Evolutionary conservation across 2,797 vertebrate genomes (phyloP), one percentile per base, ranked within the genome.

Genomic region (Salarias fasciatus): DNA sequence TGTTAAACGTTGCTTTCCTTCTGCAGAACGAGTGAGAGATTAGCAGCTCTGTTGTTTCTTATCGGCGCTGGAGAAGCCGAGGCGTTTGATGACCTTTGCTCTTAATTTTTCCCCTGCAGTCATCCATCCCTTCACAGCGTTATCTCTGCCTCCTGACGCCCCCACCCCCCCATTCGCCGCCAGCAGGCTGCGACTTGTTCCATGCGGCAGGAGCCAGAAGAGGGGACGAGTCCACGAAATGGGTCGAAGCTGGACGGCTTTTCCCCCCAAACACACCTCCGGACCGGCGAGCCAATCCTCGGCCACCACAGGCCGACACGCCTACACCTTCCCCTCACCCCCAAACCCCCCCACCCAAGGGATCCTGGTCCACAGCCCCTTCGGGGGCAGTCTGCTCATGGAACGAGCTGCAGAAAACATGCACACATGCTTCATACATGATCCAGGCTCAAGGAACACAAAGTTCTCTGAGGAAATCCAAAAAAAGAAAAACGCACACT

Each of bases 281-380:
- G 35, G 29, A 30, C 38, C 55, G 31, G 43, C 29, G n/a, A 46
- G 48, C 90, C 90, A 92, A 92, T 92, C 82, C 47, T 41, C 28
- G 5, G 14, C 46, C 63, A 58, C 8, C 48, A 50, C 48, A 10
- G 14, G 4, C 48, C 30, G 10, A 37, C 68, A 49, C 60, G 13
- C 76, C 71, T 35, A 50, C 69, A 43, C 55, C 31, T n/a, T n/a
- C 49, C 64, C 43, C 61, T 4, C 33, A 30, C 10, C 35, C 2
- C n/a, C 44, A 65, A 53, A 63, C 24, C 29, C 10, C 35, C 2
- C 12, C 44, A 64, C 56, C 63, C 24, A 49, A 36, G 57, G 53
- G 61, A 72, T 58, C 77, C 72, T 42, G 62, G 68, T 77, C 54
- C 60, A 72, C 14, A 52, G 57, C 58, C 57, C 24, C 28, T 24